A percentile compares a stretch with the other conserved stretches of the same genome.
phyloP scores from a whole-genome alignment of 1,140 invertebrate genomes.

The Drosophila burlai region DNA sequence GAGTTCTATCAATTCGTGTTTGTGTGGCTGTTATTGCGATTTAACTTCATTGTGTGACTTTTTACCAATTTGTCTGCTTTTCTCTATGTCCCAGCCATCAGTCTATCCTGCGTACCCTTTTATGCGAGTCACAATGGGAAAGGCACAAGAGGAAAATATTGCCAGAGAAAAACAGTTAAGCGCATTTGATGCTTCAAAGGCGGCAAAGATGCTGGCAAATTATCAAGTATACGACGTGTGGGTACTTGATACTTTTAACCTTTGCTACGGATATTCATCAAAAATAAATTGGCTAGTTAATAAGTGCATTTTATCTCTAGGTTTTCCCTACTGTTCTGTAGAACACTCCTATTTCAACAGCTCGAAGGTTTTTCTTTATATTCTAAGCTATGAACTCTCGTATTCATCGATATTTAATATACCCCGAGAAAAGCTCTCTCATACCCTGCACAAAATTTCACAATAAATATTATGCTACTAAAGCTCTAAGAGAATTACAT shows the following conservation, averaged over 20 bases:
- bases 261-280: neutral
- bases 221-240: constrained; percentile 9
- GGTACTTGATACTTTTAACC: neutral
- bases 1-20: constrained; percentile 23
- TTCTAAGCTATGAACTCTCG: too few relatives aligned
- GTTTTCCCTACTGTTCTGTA: neutral
- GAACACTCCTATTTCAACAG: neutral
- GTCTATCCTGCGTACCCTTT: neutral
- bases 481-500: constrained; percentile 63
- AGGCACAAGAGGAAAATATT: constrained; percentile 2
- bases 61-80: constrained; percentile 56
- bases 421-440: neutral
- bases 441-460: constrained; percentile 33
- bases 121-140: constrained; percentile 21
- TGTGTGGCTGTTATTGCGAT: constrained; percentile 33
- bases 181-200: constrained; percentile 51
- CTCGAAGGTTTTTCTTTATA: too few relatives aligned
- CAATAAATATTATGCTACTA: constrained; percentile 55
- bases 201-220: constrained; percentile 4
- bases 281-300: neutral
- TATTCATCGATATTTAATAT: neutral
- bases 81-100: constrained; percentile 8
- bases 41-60: constrained; percentile 59
- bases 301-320: neutral
- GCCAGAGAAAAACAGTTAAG: constrained; percentile 54